Conservation (phyloP, 2,888 invertebrate species). For the Ormia ochracea region DNA sequence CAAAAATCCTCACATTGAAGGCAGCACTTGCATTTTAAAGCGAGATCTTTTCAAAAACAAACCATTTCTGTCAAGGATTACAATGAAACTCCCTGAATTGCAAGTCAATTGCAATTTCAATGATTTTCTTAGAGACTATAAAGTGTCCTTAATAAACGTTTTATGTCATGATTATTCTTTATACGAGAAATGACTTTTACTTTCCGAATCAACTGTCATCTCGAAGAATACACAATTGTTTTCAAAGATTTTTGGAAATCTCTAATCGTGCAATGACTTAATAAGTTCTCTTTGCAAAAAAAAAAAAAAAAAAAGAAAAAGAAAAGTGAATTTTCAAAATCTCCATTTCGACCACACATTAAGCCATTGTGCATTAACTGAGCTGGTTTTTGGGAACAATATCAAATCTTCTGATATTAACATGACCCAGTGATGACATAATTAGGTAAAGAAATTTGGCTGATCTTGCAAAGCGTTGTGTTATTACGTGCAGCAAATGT, state of each 20-base stretch:
- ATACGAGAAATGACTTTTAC: not conserved
- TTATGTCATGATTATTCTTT: not conserved
- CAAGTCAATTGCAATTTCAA: too few relatives aligned
- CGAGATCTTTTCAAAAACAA: too few relatives aligned
- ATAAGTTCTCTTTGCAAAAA: not conserved
- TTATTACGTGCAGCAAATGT: constrained; percentile 6
- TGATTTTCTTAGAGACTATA: not conserved
- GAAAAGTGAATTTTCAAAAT: not conserved
- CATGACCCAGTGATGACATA: constrained; percentile 34
- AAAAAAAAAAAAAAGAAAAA: too few relatives aligned
- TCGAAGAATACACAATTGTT: not conserved
- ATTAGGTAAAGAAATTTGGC: constrained; percentile 31
- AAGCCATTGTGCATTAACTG: not conserved
- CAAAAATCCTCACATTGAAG: too few relatives aligned
- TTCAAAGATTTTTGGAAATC: not conserved
- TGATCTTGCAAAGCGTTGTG: constrained; percentile 9
- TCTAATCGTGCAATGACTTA: constrained; percentile 20
- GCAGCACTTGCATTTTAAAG: too few relatives aligned
- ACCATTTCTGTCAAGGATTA: too few relatives aligned
- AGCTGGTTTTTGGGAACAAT: not conserved
- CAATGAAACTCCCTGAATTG: too few relatives aligned
- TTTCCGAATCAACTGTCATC: not conserved
- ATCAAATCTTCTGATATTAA: not conserved
- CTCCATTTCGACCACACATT: constrained; percentile 47
- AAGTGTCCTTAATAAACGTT: not conserved